phyloP scores from a whole-genome alignment of 2,888 invertebrate genomes.

The Actias luna region DNA sequence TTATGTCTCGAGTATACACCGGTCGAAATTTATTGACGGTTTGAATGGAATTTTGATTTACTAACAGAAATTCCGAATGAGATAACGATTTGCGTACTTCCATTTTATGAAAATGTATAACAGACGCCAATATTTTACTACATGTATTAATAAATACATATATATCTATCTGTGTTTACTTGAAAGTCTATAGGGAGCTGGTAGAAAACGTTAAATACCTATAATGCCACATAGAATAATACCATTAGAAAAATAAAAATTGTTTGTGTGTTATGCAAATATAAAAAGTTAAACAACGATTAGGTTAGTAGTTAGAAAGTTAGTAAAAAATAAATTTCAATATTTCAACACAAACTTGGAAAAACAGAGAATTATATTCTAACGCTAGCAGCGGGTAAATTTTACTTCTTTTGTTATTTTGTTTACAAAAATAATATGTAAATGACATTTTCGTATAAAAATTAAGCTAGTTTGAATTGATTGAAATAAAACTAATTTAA shows the following conservation, averaged over 20 bases:
- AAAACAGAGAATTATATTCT: background rate
- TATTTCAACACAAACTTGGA: background rate
- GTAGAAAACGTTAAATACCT: background rate
- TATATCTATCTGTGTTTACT: too few species aligned
- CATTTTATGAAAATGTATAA: background rate
- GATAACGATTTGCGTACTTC: background rate
- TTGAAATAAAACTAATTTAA: too few species aligned
- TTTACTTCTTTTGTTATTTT: too few species aligned
- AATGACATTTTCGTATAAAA: too few species aligned
- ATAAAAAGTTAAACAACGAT: background rate
- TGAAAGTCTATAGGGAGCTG: background rate
- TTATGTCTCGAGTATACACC: slow-evolving; percentile 28
- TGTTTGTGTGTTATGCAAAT: background rate
- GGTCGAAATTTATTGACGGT: slow-evolving; percentile 10
- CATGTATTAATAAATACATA: background rate
- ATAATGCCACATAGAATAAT: background rate
- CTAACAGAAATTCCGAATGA: background rate
- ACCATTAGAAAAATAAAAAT: background rate
- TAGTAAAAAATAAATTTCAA: background rate
- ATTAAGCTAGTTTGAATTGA: too few species aligned
- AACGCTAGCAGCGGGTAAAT: background rate
- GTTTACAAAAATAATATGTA: too few species aligned
- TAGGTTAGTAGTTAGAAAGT: background rate
- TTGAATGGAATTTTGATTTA: slow-evolving; percentile 9
- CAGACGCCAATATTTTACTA: background rate